phyloP scores from a whole-genome alignment of 2,888 invertebrate species.

The Bimastos eiseni region DNA sequence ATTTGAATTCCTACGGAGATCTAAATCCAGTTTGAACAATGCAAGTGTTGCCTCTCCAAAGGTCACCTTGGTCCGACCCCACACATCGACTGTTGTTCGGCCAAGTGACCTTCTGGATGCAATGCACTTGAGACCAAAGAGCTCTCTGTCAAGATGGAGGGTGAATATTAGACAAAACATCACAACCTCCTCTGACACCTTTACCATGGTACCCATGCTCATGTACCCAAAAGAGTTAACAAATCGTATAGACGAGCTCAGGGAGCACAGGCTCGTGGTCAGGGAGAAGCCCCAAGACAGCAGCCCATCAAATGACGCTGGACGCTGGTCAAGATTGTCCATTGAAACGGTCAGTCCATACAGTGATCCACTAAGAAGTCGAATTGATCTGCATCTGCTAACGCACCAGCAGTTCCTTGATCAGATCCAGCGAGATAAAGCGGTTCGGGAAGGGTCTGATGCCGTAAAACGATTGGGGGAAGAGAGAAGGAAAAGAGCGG shows the following conservation, averaged over 20 bases:
- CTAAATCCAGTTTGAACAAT: not conserved
- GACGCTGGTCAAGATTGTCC: constrained; percentile 46
- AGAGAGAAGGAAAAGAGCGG: constrained; percentile 3
- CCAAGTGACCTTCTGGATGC: not conserved
- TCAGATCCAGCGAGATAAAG: constrained; percentile 7
- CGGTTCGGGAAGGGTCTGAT: constrained; percentile 37
- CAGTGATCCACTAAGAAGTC: constrained; percentile 55
- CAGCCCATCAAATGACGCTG: not conserved
- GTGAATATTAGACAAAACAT: constrained; percentile 37
- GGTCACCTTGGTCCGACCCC: constrained; percentile 53
- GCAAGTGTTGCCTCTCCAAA: constrained; percentile 39
- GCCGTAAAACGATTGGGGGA: not conserved
- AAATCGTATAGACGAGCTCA: constrained; percentile 42
- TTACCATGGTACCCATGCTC: constrained; percentile 55
- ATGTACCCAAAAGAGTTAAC: constrained; percentile 56
- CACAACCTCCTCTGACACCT: constrained; percentile 48
- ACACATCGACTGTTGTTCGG: constrained; percentile 38
- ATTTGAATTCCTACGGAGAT: not conserved
- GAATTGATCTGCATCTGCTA: constrained; percentile 55
- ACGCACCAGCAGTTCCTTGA: constrained; percentile 51
- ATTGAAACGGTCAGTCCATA: constrained; percentile 47
- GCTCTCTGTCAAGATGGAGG: constrained; percentile 34
- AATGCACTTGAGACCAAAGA: constrained; percentile 35
- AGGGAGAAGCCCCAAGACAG: not conserved
- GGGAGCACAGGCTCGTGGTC: constrained; percentile 17